These are phyloP conservation scores for Halyomorpha halys DNA, from an alignment of 1,140 invertebrate species.

Conservation along the genomic window DNA sequence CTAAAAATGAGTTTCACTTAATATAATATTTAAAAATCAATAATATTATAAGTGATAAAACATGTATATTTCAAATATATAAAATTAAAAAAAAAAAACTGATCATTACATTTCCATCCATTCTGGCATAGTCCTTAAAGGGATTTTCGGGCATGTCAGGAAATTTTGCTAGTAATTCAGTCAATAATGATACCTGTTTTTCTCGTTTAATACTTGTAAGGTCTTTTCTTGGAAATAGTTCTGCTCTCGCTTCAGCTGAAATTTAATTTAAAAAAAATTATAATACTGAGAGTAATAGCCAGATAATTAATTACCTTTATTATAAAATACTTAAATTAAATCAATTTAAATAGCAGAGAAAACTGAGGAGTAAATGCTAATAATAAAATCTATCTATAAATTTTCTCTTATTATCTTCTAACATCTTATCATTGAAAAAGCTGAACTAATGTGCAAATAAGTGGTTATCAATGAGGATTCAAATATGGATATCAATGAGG, in stretches of 20 bases:
- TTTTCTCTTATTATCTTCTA: too few species aligned
- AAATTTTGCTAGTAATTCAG: slow-evolving; percentile 62
- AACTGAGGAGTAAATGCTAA: too few species aligned
- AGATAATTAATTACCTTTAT: too few species aligned
- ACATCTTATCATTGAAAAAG: too few species aligned
- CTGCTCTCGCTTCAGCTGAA: slow-evolving; percentile 46
- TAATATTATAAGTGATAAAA: neutral
- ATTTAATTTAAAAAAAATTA: too few species aligned
- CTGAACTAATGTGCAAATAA: too few species aligned
- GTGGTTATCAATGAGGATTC: too few species aligned
- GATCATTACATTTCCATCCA: slow-evolving; percentile 65
- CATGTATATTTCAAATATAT: neutral
- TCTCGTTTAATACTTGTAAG: slow-evolving; percentile 40
- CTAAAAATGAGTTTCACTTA: neutral
- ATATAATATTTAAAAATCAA: neutral
- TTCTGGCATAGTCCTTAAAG: slow-evolving; percentile 80
- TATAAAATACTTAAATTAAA: too few species aligned
- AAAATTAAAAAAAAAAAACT: slow-evolving; percentile 5
- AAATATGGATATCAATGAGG: too few species aligned
- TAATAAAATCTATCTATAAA: too few species aligned
- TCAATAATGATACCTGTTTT: slow-evolving; percentile 46
- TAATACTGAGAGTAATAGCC: too few species aligned
- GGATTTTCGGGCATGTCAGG: slow-evolving; percentile 67
- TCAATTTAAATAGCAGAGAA: slow-evolving; percentile 6
- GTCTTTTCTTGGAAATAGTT: slow-evolving; percentile 52